These are phyloP conservation scores for Bursaphelenchus mucronatus DNA, from an alignment of 1,140 invertebrate species.

Conservation along the genomic window DNA sequence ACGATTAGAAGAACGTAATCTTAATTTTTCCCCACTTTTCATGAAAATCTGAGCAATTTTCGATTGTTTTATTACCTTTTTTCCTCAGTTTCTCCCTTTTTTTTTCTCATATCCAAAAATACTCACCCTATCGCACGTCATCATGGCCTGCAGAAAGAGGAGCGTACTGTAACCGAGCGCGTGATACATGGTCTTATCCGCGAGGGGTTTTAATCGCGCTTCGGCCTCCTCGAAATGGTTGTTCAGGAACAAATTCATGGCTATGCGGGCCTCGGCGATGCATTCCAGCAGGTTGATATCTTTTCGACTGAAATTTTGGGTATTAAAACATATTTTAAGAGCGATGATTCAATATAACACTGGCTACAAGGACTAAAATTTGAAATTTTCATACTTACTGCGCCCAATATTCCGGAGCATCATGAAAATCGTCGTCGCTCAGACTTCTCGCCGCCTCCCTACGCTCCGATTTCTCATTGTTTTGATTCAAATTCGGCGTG, in stretches of 20 bases:
- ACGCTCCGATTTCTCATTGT: too few relatives aligned
- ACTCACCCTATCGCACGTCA: conserved; percentile 81
- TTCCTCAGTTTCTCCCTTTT: too few relatives aligned
- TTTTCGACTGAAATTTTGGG: conserved; percentile 6
- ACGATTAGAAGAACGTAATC: conserved; percentile 23
- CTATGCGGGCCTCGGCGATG: conserved; percentile 69
- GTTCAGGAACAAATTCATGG: conserved; percentile 78
- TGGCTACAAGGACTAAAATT: not conserved
- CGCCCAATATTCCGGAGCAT: not conserved
- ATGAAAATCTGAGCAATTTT: not conserved
- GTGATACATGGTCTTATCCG: conserved; percentile 81
- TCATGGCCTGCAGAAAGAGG: conserved; percentile 77
- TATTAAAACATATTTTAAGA: not conserved
- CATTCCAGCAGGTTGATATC: conserved; percentile 65
- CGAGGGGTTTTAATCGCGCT: conserved; percentile 72
- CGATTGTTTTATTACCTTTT: too few relatives aligned
- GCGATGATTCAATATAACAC: not conserved
- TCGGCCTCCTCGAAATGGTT: conserved; percentile 78
- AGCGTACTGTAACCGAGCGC: conserved; percentile 82
- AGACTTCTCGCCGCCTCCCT: not conserved
- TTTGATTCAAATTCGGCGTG: too few relatives aligned
- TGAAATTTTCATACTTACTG: conserved; percentile 1
- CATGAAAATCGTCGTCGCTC: conserved; percentile 10
- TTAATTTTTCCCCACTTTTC: conserved; percentile 1
- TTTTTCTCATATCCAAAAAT: conserved; percentile 5